These are phyloP conservation scores for Carcharodon carcharias DNA, from an alignment of 2,797 vertebrate genomes.

Conservation along the genomic window DNA sequence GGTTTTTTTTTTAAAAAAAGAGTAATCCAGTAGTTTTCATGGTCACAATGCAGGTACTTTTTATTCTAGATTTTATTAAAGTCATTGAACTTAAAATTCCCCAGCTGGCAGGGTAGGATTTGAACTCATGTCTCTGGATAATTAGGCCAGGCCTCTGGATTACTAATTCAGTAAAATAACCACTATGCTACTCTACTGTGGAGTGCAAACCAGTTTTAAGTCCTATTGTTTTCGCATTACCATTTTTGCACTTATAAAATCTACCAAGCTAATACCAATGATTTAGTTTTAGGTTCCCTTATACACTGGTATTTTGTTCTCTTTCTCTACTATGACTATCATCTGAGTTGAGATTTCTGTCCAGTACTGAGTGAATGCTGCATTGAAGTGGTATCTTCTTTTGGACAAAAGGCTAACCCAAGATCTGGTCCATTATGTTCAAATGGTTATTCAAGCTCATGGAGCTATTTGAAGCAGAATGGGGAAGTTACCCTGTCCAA, in stretches of 20 bases:
- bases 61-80: neutral
- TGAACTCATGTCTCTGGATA: neutral
- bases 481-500: neutral
- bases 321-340: neutral
- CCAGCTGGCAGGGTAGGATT: neutral
- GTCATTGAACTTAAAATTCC: neutral
- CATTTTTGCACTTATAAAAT: neutral
- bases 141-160: neutral
- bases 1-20: neutral
- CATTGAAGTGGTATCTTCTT: neutral
- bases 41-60: neutral
- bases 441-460: neutral
- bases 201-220: neutral
- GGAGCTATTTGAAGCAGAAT: neutral
- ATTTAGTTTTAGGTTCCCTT: neutral
- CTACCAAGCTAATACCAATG: neutral
- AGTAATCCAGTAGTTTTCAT: neutral
- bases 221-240: neutral
- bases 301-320: neutral
- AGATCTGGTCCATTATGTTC: neutral
- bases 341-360: neutral
- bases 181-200: neutral
- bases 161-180: neutral
- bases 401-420: neutral
- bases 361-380: neutral